Conservation (phyloP, 2,113 vertebrate genomes). For the Probosciger aterrimus region DNA sequence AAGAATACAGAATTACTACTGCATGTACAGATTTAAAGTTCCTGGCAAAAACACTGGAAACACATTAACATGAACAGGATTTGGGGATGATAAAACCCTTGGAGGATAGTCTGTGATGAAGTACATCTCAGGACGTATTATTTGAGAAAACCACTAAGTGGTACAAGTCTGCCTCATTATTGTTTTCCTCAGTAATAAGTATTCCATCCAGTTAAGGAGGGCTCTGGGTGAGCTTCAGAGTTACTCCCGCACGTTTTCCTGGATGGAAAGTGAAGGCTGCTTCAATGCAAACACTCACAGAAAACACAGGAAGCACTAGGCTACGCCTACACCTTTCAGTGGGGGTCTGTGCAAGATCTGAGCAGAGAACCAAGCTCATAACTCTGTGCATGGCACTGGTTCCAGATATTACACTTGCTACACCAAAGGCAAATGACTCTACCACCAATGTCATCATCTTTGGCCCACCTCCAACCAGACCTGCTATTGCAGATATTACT, state of each 20-base stretch:
- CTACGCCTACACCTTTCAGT: not conserved
- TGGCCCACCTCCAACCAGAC: not conserved
- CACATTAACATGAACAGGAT: not conserved
- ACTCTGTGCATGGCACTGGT: not conserved
- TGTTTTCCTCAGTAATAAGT: not conserved
- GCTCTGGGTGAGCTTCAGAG: not conserved
- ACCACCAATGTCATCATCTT: not conserved
- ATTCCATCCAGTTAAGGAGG: not conserved
- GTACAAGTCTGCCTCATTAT: not conserved
- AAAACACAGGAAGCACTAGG: not conserved
- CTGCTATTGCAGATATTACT: not conserved
- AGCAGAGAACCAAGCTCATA: not conserved
- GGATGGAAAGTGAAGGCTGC: not conserved
- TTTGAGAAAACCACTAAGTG: not conserved
- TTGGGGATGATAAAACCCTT: not conserved
- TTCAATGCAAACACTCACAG: not conserved
- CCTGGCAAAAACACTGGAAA: not conserved
- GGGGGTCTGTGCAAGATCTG: not conserved
- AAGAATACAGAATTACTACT: slow-evolving; percentile 3
- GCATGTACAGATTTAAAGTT: not conserved
- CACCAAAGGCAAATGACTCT: not conserved
- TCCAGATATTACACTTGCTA: not conserved
- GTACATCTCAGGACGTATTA: not conserved
- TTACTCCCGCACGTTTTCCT: not conserved
- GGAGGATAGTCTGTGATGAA: not conserved